These are phyloP conservation scores for Lordiphosa andalusiaca DNA, from an alignment of 2,888 invertebrate genomes.

Conservation along the genomic window DNA sequence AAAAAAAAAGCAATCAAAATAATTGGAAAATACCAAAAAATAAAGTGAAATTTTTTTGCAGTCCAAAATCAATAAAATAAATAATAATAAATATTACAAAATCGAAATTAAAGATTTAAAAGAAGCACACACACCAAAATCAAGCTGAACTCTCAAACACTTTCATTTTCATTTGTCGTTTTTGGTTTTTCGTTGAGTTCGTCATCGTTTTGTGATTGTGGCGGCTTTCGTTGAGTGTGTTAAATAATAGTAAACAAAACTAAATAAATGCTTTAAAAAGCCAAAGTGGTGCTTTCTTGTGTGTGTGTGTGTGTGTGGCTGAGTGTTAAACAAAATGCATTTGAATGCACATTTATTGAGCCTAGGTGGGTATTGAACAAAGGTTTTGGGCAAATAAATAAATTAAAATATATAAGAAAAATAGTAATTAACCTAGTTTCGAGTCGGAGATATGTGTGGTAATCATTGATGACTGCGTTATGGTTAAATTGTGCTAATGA, in stretches of 20 bases:
- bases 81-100: constrained; percentile 59
- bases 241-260: constrained; percentile 60
- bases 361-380: constrained; percentile 57
- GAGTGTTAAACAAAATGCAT: constrained; percentile 46
- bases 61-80: constrained; percentile 15
- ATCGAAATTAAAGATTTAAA: constrained; percentile 33
- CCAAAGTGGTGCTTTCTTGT: constrained; percentile 11
- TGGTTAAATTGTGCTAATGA: constrained; percentile 48
- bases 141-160: constrained; percentile 50
- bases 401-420: constrained; percentile 4
- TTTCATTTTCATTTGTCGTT: constrained; percentile 59
- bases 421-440: constrained; percentile 31
- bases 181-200: constrained; percentile 38
- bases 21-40: constrained; percentile 27
- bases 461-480: constrained; percentile 32
- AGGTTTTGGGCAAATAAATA: background rate
- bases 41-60: constrained; percentile 9
- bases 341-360: constrained; percentile 52
- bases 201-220: constrained; percentile 23
- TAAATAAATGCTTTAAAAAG: constrained; percentile 25
- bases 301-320: too few relatives aligned
- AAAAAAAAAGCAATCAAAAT: constrained; percentile 26
- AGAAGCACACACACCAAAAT: constrained; percentile 4
- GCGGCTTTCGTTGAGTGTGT: constrained; percentile 56
- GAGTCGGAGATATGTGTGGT: constrained; percentile 36